Percentiles rank a stretch among this genome's conserved stretches.
phyloP scores from a whole-genome alignment of 2,113 vertebrate genomes.

The Colius striatus region DNA sequence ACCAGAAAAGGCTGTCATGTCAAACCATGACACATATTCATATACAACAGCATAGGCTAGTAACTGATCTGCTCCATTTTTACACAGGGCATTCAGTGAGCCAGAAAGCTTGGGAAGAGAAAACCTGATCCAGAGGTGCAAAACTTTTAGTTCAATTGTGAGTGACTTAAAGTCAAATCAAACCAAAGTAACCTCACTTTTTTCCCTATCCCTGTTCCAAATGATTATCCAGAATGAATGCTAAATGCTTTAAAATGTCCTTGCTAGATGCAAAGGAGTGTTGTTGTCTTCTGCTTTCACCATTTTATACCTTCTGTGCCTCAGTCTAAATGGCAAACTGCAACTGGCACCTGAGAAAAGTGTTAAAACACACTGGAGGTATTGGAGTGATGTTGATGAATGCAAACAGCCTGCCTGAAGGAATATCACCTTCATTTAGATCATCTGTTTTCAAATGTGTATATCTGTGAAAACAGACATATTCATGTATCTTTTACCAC shows the following conservation, averaged over 20 bases:
- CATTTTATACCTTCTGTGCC: constrained; percentile 49
- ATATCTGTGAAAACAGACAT: constrained; percentile 28
- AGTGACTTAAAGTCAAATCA: background rate
- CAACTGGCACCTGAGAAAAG: constrained; percentile 68
- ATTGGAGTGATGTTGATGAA: constrained; percentile 68
- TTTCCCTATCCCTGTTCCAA: background rate
- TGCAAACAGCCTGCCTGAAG: constrained; percentile 67
- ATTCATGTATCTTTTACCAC: constrained; percentile 1
- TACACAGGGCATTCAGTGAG: background rate
- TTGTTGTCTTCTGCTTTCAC: constrained; percentile 51
- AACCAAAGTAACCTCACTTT: background rate
- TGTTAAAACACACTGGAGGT: constrained; percentile 67
- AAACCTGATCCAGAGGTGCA: background rate
- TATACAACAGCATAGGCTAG: background rate
- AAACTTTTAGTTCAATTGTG: background rate
- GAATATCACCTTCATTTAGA: constrained; percentile 63
- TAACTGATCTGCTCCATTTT: background rate
- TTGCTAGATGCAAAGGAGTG: constrained; percentile 9
- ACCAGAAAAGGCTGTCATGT: no score
- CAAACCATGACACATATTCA: accelerated
- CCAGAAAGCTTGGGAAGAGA: background rate
- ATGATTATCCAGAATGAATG: constrained; percentile 19
- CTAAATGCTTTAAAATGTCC: background rate
- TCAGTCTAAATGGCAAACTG: constrained; percentile 65
- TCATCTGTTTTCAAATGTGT: constrained; percentile 46